Conservation (phyloP, 30 jellyfish, hydroid and myxozoan genomes). For the Catostylus mosaicus region DNA sequence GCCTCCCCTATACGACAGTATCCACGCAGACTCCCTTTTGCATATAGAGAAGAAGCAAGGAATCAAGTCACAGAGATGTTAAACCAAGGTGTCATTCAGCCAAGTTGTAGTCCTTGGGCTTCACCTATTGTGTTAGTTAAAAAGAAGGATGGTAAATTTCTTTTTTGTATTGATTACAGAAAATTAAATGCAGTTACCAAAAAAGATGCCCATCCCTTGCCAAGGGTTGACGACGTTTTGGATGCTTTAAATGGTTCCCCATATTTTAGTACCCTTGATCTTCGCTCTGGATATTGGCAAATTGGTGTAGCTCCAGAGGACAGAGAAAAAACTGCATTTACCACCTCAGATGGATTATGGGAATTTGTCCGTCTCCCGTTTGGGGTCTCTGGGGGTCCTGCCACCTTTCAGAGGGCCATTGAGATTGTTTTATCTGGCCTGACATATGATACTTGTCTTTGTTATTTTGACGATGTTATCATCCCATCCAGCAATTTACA, state of each 20-base stretch:
- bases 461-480: constrained; percentile 64
- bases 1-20: no score
- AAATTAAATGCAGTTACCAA: constrained; percentile 45
- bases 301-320: constrained; percentile 41
- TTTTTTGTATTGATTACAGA: constrained; percentile 58
- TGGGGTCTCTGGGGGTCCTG: constrained; percentile 59
- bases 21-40: constrained; percentile 54
- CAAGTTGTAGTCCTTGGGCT: constrained; percentile 60
- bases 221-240: constrained; percentile 51
- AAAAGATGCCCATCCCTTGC: constrained; percentile 66
- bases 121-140: constrained; percentile 63
- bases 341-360: constrained; percentile 47
- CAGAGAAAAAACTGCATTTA: constrained; percentile 56
- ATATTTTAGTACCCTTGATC: constrained; percentile 48
- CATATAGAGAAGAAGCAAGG: constrained; percentile 48
- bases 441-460: constrained; percentile 36
- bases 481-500: constrained; percentile 9
- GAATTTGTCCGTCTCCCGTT: constrained; percentile 62
- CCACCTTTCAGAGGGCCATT: constrained; percentile 72
- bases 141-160: constrained; percentile 63
- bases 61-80: constrained; percentile 50
- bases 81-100: constrained; percentile 52
- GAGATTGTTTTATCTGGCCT: constrained; percentile 64
- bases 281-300: constrained; percentile 68
- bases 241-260: constrained; percentile 59